Base-by-base conservation (phyloP, 2,113 vertebrate species). In the Probosciger aterrimus region DNA sequence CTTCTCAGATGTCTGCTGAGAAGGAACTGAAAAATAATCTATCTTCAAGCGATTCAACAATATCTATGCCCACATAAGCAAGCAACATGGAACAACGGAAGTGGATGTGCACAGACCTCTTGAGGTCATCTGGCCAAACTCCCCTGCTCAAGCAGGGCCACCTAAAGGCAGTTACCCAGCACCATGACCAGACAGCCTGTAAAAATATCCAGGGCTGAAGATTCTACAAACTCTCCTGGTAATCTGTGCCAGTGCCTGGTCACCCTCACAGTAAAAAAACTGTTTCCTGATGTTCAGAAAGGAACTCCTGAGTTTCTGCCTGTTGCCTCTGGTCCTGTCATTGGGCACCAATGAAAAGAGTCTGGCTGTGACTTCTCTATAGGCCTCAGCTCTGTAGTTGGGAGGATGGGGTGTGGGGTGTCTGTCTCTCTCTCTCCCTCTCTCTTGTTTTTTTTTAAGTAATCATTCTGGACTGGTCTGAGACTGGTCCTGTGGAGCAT, bases 131-230 rank as follows among this genome's bases (percentile, higher is more conserved):
- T 39, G 33, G 23, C 59, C 53, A 73, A 73, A 47, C 0, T 12
- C 1, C 11, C 7, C 5, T 17, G 39, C 14, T 65, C 39, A 50
- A 24, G 24, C 8, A 74, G 9, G 19, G 33, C 11, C 37, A 63
- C 18, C 28, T 8, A 70, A 8, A 50, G 33, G 25, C 25, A 76
- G 41, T 0, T 60, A 16, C 8, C 22, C 14, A 73, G 59, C 25
- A 57, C 37, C 30, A n/a, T 0, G 4, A 30, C 25, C 52, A 85
- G 41, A 33, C 0, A 0, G 35, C 16, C 39, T 71, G 10, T 25
- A 69, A 53, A 33, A n/a, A 71, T 16, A 39, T 19, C 11, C 31
- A 83, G 28, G 15, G 18, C 55, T 30, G 20, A 50, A 76, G 68
- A 62, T 35, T 35, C 30, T 35, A 76, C 28, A 33, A 7, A 4